Percentiles rank a stretch among this genome's conserved stretches.
phyloP scores from a whole-genome alignment of 2,113 vertebrate species.

The Epinephelus moara region DNA sequence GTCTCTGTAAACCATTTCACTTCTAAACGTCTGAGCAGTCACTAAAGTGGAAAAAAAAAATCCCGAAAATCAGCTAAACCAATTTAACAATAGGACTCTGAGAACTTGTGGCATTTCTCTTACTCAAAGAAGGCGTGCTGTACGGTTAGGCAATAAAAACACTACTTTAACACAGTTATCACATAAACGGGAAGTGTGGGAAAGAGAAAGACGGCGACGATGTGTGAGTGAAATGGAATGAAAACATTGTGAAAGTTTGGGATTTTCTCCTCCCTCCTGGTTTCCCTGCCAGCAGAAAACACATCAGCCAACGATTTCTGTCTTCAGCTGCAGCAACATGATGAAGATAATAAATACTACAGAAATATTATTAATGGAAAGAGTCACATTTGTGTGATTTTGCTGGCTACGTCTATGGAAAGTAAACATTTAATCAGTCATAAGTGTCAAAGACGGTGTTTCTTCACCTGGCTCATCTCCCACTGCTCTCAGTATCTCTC shows the following conservation, averaged over 20 bases:
- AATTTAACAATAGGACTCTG: not conserved
- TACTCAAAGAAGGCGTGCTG: not conserved
- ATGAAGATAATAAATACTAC: not conserved
- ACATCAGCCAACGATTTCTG: not conserved
- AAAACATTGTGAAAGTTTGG: slow-evolving; percentile 44
- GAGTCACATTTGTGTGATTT: not conserved
- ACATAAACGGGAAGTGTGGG: not conserved
- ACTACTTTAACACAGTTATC: not conserved
- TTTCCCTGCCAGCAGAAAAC: slow-evolving; percentile 18
- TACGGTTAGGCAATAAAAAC: not conserved
- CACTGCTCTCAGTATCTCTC: not conserved
- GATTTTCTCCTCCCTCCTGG: slow-evolving; percentile 21
- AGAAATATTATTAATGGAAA: not conserved
- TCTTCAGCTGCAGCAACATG: slow-evolving; percentile 10
- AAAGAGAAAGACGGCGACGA: not conserved
- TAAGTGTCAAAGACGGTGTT: not conserved
- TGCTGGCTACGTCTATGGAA: not conserved
- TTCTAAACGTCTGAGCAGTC: not conserved
- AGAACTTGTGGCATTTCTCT: not conserved
- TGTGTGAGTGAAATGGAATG: slow-evolving; percentile 4
- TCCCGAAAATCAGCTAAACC: not conserved
- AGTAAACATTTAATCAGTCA: not conserved
- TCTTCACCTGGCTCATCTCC: not conserved
- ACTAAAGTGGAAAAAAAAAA: not conserved
- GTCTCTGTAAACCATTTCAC: not conserved